Percentiles rank a stretch among this genome's conserved stretches.
These are phyloP conservation scores for Apeira syringaria DNA, from an alignment of 2,888 invertebrate species.

Conservation along the genomic window DNA sequence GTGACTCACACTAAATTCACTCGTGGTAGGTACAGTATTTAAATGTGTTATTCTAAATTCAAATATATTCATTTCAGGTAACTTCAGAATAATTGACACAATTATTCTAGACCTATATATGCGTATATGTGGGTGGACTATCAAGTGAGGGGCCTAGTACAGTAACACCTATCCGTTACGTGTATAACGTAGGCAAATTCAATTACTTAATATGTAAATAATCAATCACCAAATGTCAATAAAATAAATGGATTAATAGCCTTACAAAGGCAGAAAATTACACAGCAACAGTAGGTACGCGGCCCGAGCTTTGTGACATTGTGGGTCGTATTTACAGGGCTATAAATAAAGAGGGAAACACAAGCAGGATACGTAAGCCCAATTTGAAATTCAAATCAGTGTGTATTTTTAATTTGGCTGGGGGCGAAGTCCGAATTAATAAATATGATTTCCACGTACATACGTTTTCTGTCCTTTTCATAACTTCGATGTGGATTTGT, in stretches of 20 bases:
- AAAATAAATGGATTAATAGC: slow-evolving; percentile 7
- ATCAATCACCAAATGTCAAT: slow-evolving; percentile 18
- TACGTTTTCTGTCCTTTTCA: too few species aligned
- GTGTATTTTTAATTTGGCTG: slow-evolving; percentile 18
- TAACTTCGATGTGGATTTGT: too few species aligned
- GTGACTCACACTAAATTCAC: too few species aligned
- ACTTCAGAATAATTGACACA: too few species aligned
- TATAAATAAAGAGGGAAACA: slow-evolving; percentile 12
- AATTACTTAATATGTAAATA: slow-evolving; percentile 6
- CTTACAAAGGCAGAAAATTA: neutral
- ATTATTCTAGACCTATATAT: too few species aligned
- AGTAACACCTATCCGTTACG: neutral
- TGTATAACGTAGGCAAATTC: neutral
- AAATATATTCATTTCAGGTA: too few species aligned
- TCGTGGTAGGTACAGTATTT: too few species aligned
- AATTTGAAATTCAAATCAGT: slow-evolving; percentile 22
- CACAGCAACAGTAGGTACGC: neutral
- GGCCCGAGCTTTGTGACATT: neutral
- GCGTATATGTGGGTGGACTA: too few species aligned
- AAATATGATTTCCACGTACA: slow-evolving; percentile 1
- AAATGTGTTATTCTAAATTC: too few species aligned
- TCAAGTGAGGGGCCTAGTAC: too few species aligned
- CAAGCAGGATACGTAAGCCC: slow-evolving; percentile 9
- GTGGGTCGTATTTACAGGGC: slow-evolving; percentile 7
- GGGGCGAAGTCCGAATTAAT: neutral